Base-by-base conservation (phyloP, 1,140 invertebrate species). In the Leptopilina boulardi region DNA sequence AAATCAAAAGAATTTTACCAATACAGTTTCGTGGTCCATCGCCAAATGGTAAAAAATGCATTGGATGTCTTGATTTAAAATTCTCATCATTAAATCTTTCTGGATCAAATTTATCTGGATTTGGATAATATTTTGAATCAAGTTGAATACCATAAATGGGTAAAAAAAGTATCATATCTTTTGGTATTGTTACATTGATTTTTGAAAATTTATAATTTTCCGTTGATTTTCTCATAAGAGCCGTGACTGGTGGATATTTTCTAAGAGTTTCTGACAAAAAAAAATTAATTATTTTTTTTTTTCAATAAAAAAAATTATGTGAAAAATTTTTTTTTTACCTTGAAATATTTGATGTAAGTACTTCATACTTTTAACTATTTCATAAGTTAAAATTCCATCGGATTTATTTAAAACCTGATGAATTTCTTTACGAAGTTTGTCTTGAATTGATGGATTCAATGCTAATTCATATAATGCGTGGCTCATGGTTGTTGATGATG, bases 81-180 rank as follows among this genome's bases (percentile, higher is more conserved):
- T 38, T 38, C 8, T 38, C 34, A 38, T 38, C 34, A 38, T 38
- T 9, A 38, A 38, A 38, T 38, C 34, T 38, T 9, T 38, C 34
- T 1, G 34, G 34, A 38, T 38, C 34, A 9, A 38, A 38, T 38
- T 38, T 38, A 1, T 38, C 34, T 38, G 34, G 34, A 38, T 38
- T 38, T 38, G 34, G 34, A 38, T 38, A 38, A 38, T 38, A 38
- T 6, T 38, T 38, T 38, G 34, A 0, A 38, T 38, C 34, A 38
- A 4, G 34, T 38, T 38, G 34, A 3, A 38, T 38, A 8, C 34
- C 34, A 38, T 91, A 92, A 9, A 92, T 91, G 71, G 92, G 91
- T 18, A 94, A 91, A 10, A 91, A 88, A 1, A 93, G 92, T n/a
- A 90, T 87, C 2, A 91, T 92, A 38, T 92, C 93, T 21, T 88